These are phyloP conservation scores for Eptesicus fuscus DNA, from an alignment of 2,113 vertebrate species.

Conservation along the genomic window DNA sequence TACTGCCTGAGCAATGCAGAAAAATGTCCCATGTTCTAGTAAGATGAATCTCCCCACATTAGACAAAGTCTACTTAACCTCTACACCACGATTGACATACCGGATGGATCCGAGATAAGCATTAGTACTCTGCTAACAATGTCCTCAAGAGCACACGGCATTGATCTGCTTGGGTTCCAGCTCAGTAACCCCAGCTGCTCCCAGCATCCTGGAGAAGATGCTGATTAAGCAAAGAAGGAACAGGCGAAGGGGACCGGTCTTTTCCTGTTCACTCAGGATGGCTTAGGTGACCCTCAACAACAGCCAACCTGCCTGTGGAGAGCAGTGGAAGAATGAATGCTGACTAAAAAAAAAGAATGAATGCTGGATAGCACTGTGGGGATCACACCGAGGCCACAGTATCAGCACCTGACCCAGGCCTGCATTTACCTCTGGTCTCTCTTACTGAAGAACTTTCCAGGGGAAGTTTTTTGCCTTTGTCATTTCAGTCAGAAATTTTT, in stretches of 20 bases:
- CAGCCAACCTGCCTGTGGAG: neutral
- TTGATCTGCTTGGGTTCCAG: conserved; percentile 56
- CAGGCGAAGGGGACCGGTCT: neutral
- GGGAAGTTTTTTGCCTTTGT: neutral
- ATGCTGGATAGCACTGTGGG: neutral
- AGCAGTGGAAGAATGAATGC: neutral
- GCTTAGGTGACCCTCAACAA: neutral
- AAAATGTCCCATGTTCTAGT: neutral
- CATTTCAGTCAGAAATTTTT: neutral
- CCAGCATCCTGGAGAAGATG: neutral
- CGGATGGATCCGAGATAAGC: neutral
- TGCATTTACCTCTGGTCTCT: neutral
- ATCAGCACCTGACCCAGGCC: neutral
- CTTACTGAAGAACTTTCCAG: neutral
- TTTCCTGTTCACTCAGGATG: neutral
- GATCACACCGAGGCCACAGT: neutral
- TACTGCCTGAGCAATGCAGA: neutral
- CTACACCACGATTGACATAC: neutral
- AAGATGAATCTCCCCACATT: neutral
- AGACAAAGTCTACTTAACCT: conserved; percentile 43
- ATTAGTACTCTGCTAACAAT: neutral
- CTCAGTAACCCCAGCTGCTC: conserved; percentile 67
- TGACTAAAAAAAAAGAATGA: neutral
- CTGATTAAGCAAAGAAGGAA: conserved; percentile 30
- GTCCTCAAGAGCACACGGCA: neutral